These are phyloP conservation scores for Paraplagusia blochii DNA, from an alignment of 2,113 vertebrate species.

Conservation along the genomic window DNA sequence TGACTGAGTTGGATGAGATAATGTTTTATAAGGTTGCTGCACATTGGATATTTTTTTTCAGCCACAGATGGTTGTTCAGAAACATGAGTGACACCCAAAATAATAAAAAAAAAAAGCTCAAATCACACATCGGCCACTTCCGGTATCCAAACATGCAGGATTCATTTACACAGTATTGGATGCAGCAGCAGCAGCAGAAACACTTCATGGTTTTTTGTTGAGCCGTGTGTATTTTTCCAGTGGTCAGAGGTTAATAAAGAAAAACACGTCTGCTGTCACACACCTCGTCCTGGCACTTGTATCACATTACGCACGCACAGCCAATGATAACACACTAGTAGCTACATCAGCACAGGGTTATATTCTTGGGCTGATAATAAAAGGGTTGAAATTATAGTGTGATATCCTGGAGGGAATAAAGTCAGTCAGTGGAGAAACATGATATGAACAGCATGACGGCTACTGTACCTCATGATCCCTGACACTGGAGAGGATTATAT, in stretches of 20 bases:
- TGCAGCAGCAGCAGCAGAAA: constrained; percentile 20
- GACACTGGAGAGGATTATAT: constrained; percentile 30
- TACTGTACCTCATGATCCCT: constrained; percentile 35
- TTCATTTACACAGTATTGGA: constrained; percentile 28
- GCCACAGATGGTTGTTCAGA: not conserved
- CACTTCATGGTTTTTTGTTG: constrained; percentile 19
- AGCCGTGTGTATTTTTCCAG: constrained; percentile 28
- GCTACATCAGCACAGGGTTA: constrained; percentile 14
- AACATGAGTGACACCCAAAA: constrained; percentile 15
- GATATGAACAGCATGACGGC: constrained; percentile 37
- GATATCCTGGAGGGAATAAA: constrained; percentile 41
- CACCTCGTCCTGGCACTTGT: constrained; percentile 19
- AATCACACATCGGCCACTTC: constrained; percentile 29
- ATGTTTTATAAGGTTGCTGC: no score
- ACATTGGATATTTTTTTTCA: no score
- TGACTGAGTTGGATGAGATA: no score
- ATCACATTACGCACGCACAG: constrained; percentile 27
- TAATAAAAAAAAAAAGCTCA: constrained; percentile 33
- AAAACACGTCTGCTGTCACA: constrained; percentile 46
- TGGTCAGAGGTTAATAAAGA: constrained; percentile 34
- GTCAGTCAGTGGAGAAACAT: constrained; percentile 37
- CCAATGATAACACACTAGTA: constrained; percentile 38
- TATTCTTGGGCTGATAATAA: constrained; percentile 40
- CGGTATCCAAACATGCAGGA: constrained; percentile 13
- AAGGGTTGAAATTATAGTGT: constrained; percentile 36